Evolutionary conservation across 1,140 invertebrate genomes (phyloP), one percentile per base, ranked within the genome.

Genomic region (Dufourea novaeangliae): DNA sequence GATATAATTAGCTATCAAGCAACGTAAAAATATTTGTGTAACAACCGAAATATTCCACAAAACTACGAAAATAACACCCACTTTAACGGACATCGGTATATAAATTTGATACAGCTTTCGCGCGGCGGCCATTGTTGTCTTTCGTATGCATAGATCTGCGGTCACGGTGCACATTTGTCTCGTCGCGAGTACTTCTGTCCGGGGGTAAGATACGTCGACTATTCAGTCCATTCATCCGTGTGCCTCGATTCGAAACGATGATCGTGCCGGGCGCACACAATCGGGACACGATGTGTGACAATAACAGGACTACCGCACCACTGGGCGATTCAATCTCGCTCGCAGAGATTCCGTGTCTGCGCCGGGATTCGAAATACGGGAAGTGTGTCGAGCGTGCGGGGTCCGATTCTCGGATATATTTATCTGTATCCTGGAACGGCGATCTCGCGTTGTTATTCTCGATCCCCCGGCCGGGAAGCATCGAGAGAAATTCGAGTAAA

Each of bases 261-360:
- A 74, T 79, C 62, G 64, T 59, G 67, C 56, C 63, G 37, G 56
- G 41, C n/a, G n/a, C 62, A 44, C 46, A 67, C 54, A 64, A 61
- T 78, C 68, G 59, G 63, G 22, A 32, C 34, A 59, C 52, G 32
- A 79, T 57, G 22, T 54, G 67, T 68, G 25, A 52, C 75, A 54
- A 79, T 79, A 78, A 63, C 63, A 79, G 56, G 59, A 46, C 56
- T 50, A 73, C 46, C 41, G 57, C 32, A 63, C 29, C 62, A 44
- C 46, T 29, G 37, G n/a, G 37, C 52, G 68, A 81, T 81, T 79
- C 52, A 70, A 72, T 78, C 59, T 73, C 61, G 69, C 20, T 77
- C 25, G 50, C 64, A 46, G 25, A 73, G 52, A 79, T 67, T 59
- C 39, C 69, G 67, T n/a, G n/a, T 46, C 29, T 61, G 52, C 34